phyloP scores from a whole-genome alignment of 2,797 vertebrate species.

The Lacerta viridis region DNA sequence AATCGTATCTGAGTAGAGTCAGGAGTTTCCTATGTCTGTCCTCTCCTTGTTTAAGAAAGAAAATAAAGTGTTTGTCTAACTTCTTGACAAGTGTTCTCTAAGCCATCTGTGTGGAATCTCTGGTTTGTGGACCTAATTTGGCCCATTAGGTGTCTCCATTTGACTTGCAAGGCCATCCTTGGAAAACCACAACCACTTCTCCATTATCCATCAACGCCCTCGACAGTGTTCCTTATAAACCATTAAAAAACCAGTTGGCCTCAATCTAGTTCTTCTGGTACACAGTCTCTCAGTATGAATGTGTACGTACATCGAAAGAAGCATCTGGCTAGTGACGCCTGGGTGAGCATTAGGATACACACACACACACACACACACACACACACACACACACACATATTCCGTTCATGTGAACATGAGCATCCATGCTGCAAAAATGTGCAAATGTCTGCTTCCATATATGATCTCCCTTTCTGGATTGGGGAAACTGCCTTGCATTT shows the following conservation, averaged over 20 bases:
- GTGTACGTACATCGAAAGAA: not conserved
- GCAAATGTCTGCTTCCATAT: too few species aligned
- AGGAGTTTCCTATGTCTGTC: not conserved
- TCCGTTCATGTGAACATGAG: too few species aligned
- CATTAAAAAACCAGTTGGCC: not conserved
- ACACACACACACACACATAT: too few species aligned
- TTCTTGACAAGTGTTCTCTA: not conserved
- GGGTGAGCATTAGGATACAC: too few species aligned
- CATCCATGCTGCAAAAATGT: too few species aligned
- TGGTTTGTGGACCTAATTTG: too few species aligned
- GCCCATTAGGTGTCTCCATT: too few species aligned
- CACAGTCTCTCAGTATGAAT: not conserved
- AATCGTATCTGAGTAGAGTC: not conserved
- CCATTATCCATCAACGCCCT: not conserved
- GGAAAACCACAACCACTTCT: too few species aligned
- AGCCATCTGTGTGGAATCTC: not conserved
- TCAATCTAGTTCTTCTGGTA: not conserved
- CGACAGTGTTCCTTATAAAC: not conserved
- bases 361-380: too few species aligned
- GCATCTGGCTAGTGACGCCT: not conserved
- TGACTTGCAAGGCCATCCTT: too few species aligned
- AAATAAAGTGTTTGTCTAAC: not conserved
- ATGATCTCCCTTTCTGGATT: too few species aligned
- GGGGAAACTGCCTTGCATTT: too few species aligned
- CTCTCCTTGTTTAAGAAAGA: not conserved